A percentile compares a stretch with the other conserved stretches of the same genome.
Conservation (phyloP, 1,140 invertebrate species). For the Drosophila oshimai region DNA sequence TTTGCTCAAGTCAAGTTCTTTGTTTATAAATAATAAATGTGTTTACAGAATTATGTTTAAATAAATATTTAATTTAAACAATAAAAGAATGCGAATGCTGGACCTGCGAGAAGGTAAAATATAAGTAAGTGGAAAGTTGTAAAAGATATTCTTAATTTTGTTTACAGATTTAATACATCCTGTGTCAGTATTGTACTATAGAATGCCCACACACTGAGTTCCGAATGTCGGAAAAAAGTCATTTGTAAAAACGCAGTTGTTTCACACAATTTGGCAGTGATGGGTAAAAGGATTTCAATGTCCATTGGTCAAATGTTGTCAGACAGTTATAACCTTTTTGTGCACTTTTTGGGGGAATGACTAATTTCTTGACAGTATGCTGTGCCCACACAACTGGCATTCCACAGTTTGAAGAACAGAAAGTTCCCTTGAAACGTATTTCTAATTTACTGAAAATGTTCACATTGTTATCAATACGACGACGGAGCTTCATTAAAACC, state of each 20-base stretch:
- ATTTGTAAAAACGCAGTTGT: neutral
- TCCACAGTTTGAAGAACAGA: neutral
- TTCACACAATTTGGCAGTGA: neutral
- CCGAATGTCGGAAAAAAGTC: too few relatives aligned
- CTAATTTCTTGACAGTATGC: slow-evolving; percentile 43
- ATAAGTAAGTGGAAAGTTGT: too few relatives aligned
- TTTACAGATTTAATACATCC: too few relatives aligned
- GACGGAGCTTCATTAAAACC: slow-evolving; percentile 9
- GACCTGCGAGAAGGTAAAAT: too few relatives aligned
- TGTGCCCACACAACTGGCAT: slow-evolving; percentile 11
- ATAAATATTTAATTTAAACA: too few relatives aligned
- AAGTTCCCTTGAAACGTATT: slow-evolving; percentile 4
- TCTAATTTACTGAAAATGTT: neutral
- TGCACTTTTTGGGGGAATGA: slow-evolving; percentile 6
- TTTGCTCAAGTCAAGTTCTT: too few relatives aligned
- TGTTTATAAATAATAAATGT: too few relatives aligned
- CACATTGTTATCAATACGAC: neutral
- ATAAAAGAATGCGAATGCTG: too few relatives aligned
- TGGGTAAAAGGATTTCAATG: slow-evolving; percentile 39
- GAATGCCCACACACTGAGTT: too few relatives aligned
- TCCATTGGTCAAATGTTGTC: slow-evolving; percentile 12
- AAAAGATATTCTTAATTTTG: too few relatives aligned
- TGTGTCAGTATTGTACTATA: too few relatives aligned
- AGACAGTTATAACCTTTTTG: slow-evolving; percentile 20
- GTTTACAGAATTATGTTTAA: too few relatives aligned